phyloP scores from a whole-genome alignment of 1,140 invertebrate species.

The Danaus plexippus region DNA sequence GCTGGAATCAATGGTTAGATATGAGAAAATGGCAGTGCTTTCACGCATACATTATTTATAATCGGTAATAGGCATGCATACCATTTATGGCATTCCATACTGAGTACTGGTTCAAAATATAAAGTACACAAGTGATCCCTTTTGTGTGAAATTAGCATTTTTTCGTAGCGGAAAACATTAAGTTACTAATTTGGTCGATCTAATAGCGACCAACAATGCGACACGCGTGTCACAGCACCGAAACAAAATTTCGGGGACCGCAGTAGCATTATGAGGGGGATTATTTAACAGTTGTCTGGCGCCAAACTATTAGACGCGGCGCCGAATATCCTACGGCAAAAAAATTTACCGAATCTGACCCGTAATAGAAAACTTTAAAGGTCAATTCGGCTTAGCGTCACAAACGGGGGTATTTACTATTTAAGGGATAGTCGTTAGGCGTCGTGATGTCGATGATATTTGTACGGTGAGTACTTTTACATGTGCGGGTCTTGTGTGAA shows the following conservation, averaged over 20 bases:
- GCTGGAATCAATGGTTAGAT: conserved; percentile 9
- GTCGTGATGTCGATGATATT: conserved; percentile 23
- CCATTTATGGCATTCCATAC: no score
- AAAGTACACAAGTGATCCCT: no score
- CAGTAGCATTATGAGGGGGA: conserved; percentile 26
- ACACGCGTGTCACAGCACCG: conserved; percentile 5
- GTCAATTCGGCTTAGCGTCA: no score
- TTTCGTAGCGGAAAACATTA: no score
- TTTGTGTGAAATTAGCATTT: no score
- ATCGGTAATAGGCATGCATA: no score
- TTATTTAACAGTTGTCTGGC: conserved; percentile 49
- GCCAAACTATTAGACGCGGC: conserved; percentile 47
- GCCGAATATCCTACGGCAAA: conserved; percentile 20
- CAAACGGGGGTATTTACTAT: conserved; percentile 3
- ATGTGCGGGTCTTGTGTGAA: conserved; percentile 14
- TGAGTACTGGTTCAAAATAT: no score
- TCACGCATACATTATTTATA: conserved; percentile 3
- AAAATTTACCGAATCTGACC: no score
- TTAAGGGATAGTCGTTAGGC: conserved; percentile 15
- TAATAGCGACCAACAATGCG: conserved; percentile 8
- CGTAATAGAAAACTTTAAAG: no score
- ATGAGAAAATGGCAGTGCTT: conserved; percentile 14
- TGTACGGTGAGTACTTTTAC: conserved; percentile 23
- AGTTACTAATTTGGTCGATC: no score
- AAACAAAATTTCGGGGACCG: conserved; percentile 19